phyloP scores from a whole-genome alignment of 2,888 invertebrate genomes.

The Bugulina stolonifera region DNA sequence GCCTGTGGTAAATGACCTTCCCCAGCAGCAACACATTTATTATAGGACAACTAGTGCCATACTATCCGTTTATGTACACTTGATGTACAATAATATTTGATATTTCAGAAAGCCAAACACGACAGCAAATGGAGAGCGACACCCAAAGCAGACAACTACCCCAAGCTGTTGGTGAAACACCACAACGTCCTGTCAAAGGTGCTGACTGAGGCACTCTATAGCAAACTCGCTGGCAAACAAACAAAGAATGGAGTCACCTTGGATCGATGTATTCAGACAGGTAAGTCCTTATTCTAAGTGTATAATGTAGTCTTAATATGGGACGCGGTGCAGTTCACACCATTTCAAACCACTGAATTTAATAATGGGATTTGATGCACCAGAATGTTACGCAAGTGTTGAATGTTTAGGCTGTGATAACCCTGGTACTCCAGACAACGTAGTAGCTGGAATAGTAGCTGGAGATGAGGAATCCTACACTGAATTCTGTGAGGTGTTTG shows the following conservation, averaged over 20 bases:
- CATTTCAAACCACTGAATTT: too few species aligned
- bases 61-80: too few species aligned
- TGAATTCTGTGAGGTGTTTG: conserved; percentile 38
- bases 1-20: too few species aligned
- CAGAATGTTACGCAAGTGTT: too few species aligned
- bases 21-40: too few species aligned
- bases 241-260: conserved; percentile 33
- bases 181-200: conserved; percentile 32
- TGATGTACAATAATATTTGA: too few species aligned
- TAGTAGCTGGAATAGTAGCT: conserved; percentile 38
- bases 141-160: conserved; percentile 32
- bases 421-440: conserved; percentile 31
- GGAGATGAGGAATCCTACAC: conserved; percentile 41
- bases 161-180: conserved; percentile 31
- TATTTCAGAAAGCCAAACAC: not conserved
- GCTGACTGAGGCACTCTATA: conserved; percentile 31
- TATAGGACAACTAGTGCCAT: too few species aligned
- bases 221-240: conserved; percentile 32
- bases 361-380: too few species aligned
- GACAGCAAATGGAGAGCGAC: conserved; percentile 28
- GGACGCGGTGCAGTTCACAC: too few species aligned
- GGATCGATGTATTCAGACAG: conserved; percentile 32
- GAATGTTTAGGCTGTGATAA: conserved; percentile 31
- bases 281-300: too few species aligned
- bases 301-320: too few species aligned